A percentile compares a stretch with the other conserved stretches of the same genome.
Evolutionary conservation across 2,797 vertebrate genomes (phyloP).

Genomic region (Pogoniulus pusillus): DNA sequence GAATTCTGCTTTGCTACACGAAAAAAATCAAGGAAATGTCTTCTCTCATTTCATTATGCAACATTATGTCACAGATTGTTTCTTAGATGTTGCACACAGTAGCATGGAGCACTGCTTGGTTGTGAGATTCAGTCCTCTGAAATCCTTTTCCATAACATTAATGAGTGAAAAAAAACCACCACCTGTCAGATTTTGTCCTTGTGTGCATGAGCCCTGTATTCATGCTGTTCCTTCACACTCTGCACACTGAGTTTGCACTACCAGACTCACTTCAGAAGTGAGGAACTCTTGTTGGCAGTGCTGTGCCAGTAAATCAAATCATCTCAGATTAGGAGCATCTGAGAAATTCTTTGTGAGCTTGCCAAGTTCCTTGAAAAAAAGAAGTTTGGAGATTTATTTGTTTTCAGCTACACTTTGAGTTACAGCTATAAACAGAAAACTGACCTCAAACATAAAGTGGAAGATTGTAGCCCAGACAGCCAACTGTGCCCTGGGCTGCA

Average conservation of each 20-base stretch:
- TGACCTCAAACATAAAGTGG: not conserved
- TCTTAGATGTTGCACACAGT: not conserved
- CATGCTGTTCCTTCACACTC: not conserved
- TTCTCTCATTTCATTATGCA: not conserved
- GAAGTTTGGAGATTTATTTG: not conserved
- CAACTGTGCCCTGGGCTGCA: too few species aligned
- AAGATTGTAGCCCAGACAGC: not conserved
- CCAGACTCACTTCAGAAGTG: not conserved
- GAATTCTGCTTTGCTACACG: not conserved
- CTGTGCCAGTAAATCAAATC: not conserved
- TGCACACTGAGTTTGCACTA: not conserved
- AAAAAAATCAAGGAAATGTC: not conserved
- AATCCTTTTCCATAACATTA: not conserved
- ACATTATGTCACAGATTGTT: not conserved
- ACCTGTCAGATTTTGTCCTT: not conserved
- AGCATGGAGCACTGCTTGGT: not conserved
- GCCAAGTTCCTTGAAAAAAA: not conserved
- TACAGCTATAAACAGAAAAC: not conserved
- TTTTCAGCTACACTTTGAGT: not conserved
- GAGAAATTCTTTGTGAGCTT: not conserved
- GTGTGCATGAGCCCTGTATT: not conserved
- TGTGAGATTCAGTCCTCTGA: not conserved
- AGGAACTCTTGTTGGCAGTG: not conserved
- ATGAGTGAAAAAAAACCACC: not conserved
- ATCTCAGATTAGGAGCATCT: not conserved